Evolutionary conservation across 2,888 invertebrate species (phyloP), one percentile per base, ranked within the genome.

Genomic region (Rotaria magnacalcarata): DNA sequence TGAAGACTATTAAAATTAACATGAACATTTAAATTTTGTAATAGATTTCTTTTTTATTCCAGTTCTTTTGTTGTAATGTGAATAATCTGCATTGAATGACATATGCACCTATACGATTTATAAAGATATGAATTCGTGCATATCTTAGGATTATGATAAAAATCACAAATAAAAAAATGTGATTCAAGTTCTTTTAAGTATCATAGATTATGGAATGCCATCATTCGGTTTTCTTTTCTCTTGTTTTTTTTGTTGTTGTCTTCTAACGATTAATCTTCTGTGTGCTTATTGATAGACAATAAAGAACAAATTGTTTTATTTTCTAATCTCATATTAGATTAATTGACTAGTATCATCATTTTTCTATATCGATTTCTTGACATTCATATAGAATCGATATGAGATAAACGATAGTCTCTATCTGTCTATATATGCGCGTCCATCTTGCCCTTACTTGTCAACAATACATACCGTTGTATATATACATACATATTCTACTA

Each of bases 371-470:
- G n/a, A 60, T 24, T 60, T 60, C 27, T 60, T 60, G 58, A 60
- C 58, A 60, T 60, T 24, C 24, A 60, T 60, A n/a, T 10, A n/a
- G n/a, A 60, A 60, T 27, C 58, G 58, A 60, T 60, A 60, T n/a
- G 24, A 60, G 58, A 60, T 60, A 60, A 60, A 60, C 58, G 58
- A 60, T n/a, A 60, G n/a, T n/a, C n/a, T n/a, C 10, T 60, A 60
- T 60, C 58, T 11, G 8, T 60, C 5, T 24, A 6, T 56, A 24
- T 56, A 24, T 56, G 56, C 7, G 56, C 24, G 58, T 60, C n/a
- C 27, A 60, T 60, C 27, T 60, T 60, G n/a, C n/a, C 58, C 58
- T 60, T 60, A 60, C n/a, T 60, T 60, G 58, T 60, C 58, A 60
- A 60, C 58, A 60, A 60, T 27, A 60, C 27, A 60, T n/a, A 60